phyloP scores from a whole-genome alignment of 2,797 vertebrate genomes.

The Pipistrellus nathusii region DNA sequence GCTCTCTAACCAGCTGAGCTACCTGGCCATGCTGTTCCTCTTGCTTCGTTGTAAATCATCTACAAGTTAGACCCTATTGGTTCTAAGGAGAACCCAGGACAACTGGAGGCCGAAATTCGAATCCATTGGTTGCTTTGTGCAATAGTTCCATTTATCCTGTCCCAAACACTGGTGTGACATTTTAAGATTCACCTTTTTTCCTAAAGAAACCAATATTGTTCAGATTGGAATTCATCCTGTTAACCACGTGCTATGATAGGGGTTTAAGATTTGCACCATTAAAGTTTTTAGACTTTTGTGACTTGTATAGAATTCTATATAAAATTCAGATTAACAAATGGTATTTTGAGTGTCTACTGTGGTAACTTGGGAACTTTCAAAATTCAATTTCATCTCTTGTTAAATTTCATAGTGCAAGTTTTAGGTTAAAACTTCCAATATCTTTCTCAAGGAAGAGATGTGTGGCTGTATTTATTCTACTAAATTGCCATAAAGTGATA shows the following conservation, averaged over 20 bases:
- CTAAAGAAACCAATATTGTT: background rate
- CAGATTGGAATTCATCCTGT: background rate
- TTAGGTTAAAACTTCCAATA: conserved; percentile 3
- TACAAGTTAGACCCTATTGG: background rate
- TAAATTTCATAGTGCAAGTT: conserved; percentile 60
- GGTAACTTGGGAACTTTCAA: conserved; percentile 15
- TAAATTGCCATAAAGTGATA: conserved; percentile 52
- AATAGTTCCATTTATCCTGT: background rate
- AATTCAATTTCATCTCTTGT: conserved; percentile 25
- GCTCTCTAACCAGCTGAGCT: background rate
- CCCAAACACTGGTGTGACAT: conserved; percentile 5
- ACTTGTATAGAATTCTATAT: conserved; percentile 27
- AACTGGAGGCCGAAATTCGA: background rate
- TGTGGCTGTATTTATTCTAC: conserved; percentile 28
- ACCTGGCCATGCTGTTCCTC: background rate
- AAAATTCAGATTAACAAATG: conserved; percentile 33
- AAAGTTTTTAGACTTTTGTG: conserved; percentile 21
- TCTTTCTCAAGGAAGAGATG: conserved; percentile 48
- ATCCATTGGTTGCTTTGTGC: background rate
- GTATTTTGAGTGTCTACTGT: background rate
- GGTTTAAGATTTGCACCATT: conserved; percentile 7
- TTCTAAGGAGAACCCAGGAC: background rate
- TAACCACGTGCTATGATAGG: background rate
- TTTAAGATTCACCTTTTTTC: background rate
- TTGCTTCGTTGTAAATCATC: background rate